Percentiles rank a stretch among this genome's conserved stretches.
Conservation (phyloP, 2,113 vertebrate genomes). For the Conger conger region DNA sequence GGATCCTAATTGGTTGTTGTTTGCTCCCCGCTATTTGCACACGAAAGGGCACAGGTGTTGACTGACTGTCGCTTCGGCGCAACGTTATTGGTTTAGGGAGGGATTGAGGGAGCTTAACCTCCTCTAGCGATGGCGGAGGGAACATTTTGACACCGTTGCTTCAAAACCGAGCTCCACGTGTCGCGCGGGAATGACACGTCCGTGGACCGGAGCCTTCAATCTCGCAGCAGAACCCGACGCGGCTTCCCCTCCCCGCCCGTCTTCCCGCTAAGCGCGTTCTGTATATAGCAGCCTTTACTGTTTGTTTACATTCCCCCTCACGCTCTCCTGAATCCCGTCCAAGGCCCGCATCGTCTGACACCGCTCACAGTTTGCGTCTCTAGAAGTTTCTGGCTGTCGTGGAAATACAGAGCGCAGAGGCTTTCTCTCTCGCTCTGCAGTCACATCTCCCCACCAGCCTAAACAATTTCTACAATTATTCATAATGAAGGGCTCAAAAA, state of each 20-base stretch:
- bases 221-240: neutral
- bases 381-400: neutral
- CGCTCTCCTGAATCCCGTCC: neutral
- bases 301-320: conserved; percentile 13
- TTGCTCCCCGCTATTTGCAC: neutral
- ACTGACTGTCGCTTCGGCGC: neutral
- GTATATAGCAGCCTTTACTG: neutral
- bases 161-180: neutral
- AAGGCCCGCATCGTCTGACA: neutral
- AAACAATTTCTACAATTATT: neutral
- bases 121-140: neutral
- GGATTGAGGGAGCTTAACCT: neutral
- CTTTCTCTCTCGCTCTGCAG: neutral
- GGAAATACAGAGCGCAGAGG: neutral
- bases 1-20: neutral
- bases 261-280: neutral
- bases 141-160: neutral
- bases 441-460: neutral
- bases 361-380: neutral
- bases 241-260: neutral
- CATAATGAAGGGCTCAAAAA: neutral
- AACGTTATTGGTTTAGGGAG: neutral
- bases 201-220: neutral
- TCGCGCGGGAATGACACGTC: neutral
- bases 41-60: neutral